Evolutionary conservation across 2,113 vertebrate genomes (phyloP), one percentile per base, ranked within the genome.

Genomic region (Glaucomys volans): DNA sequence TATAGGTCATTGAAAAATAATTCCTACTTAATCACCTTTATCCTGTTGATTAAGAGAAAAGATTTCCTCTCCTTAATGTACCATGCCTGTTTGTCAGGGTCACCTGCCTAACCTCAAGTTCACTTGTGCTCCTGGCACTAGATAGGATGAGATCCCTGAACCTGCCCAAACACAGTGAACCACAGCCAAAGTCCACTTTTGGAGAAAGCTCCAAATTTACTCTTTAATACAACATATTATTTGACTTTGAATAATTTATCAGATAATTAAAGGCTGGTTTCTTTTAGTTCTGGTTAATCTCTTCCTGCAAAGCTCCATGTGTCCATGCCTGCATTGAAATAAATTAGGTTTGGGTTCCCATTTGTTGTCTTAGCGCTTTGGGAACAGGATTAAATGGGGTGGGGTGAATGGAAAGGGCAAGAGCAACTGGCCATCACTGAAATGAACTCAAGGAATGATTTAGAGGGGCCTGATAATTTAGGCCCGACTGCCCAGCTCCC

Each of bases 1-100:
- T 98, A 81, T 99, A 98, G 98, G 98, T 98, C 98, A 98, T 28
- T 96, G 97, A 94, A 97, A 97, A 98, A 97, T 98, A 98, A 98
- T 98, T 97, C 98, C 90, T 35, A 76, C 90, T 67, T 98, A 99
- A 98, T 98, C 98, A 96, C 95, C 94, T 98, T 98, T 98, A 97
- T 98, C 97, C 97, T 98, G 97, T 96, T 93, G 88, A 93, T 96
- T 96, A 96, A 95, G 71, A 74, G 54, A 57, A 86, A 97, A 96
- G 90, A 93, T 95, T 93, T 97, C 87, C 81, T 82, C 50, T 96
- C 92, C 44, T 71, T 91, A 64, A 84, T 94, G 72, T 72, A 81
- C 88, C 74, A 44, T 57, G 93, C 81, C 44, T 85, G 81, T 16
- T 87, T 81, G 57, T 79, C 74, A 67, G 52, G 85, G 84, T 97